Evolutionary conservation across 2,797 vertebrate genomes (phyloP), one percentile per base, ranked within the genome.

Genomic region (Benthosema pterotum): DNA sequence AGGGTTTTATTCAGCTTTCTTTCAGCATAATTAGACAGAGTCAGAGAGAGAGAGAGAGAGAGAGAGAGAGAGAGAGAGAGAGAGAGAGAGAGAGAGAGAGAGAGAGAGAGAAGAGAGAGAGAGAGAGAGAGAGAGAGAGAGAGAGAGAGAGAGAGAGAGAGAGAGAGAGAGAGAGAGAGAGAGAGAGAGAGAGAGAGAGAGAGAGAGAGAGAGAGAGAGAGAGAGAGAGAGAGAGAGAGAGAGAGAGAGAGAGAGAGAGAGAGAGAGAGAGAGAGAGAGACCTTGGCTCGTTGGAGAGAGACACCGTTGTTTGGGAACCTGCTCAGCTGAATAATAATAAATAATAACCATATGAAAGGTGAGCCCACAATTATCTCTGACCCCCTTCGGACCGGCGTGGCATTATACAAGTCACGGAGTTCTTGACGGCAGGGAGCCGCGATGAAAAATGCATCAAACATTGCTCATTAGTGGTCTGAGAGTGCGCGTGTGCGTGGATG

Each of bases 21-120:
- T 60, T 83, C 65, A 77, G 71, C 62, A 77, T 85, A 66, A 79
- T 83, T 84, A 78, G 86, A 78, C 75, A 62, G 56, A 28, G 3
- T n/a, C n/a, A 28, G 28, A 28, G 28, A 28, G 28, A 28, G 28
- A 28, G 28, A 28, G 28, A 28, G 28, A 32, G 28, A 32, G 28
- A 32, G 28, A 80, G 76, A 74, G 73, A 80, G 63, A 75, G 63
- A 65, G 69, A 72, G 64, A 42, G n/a, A 28, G 3, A 28, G 28
- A 28, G 28, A 28, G 28, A 28, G 28, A 28, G 28, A 28, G 28
- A 28, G 28, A 32, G 28, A 32, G 28, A 32, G 28, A 80, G 76
- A 74, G 73, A 80, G 63, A 75, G 63, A 65, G 69, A 72, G 64
- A 42, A 28, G 3, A 28, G 28, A 28, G 28, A 28, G 28, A 28